Percentiles rank a stretch among this genome's conserved stretches.
Evolutionary conservation across 2,113 vertebrate genomes (phyloP).

Genomic region (Mus pahari): DNA sequence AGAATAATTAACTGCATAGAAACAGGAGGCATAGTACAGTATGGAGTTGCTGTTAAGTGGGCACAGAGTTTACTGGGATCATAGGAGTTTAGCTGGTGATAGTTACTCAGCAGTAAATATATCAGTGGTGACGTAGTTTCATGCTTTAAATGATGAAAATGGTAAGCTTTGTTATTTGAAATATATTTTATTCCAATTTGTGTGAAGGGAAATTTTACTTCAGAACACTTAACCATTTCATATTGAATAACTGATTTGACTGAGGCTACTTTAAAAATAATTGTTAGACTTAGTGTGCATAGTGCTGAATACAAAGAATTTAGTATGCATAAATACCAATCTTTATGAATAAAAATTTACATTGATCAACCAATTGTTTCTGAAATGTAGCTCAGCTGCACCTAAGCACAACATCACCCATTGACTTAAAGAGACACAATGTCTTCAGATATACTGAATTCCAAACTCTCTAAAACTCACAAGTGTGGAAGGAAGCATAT

Average conservation of each 20-base stretch:
- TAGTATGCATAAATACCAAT: neutral
- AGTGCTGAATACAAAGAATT: no score
- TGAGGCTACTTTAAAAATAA: neutral
- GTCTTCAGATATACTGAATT: neutral
- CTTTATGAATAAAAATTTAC: neutral
- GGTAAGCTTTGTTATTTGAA: neutral
- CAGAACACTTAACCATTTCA: neutral
- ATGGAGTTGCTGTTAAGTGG: neutral
- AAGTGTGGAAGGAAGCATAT: neutral
- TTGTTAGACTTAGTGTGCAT: no score
- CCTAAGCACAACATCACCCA: neutral
- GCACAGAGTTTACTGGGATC: neutral
- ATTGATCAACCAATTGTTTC: neutral
- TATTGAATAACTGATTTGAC: neutral
- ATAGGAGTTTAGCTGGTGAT: neutral
- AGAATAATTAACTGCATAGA: neutral
- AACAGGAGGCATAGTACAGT: neutral
- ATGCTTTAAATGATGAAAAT: neutral
- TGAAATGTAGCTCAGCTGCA: neutral
- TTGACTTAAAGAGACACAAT: neutral
- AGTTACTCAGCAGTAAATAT: accelerated
- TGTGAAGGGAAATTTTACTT: neutral
- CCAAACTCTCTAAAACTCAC: neutral
- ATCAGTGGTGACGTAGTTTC: neutral
- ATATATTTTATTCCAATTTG: neutral